Evolutionary conservation across 2,113 vertebrate genomes (phyloP), one percentile per base, ranked within the genome.

Genomic region (Atlantisia rogersi): DNA sequence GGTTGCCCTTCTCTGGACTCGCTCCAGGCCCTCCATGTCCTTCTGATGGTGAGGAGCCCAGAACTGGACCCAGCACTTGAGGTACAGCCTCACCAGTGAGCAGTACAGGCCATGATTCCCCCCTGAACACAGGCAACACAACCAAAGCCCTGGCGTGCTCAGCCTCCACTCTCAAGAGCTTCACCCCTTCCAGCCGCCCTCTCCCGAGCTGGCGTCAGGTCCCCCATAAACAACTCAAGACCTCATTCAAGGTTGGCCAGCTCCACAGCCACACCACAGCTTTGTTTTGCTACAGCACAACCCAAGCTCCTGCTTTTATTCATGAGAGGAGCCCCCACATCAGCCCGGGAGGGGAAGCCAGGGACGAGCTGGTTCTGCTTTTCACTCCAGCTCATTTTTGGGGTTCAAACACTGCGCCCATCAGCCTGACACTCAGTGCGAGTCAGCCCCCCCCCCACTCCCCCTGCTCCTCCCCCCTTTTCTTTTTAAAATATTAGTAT

Each of bases 71-170:
- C 44, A 46, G 44, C 17, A 19, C 44, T 46, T 8, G 17, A 46
- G 44, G 8, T 46, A 17, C 17, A 19, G 44, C 44, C 44, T 46
- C 44, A 7, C 44, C 44, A 46, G 17, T 46, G 44, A 17, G 17
- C 44, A 46, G 44, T 19, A 8, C 44, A 46, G 44, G 44, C 8
- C 42, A 42, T 42, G 44, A 46, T 46, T 48, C 48, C 48, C 21
- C 53, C 62, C 65, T n/a, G 12, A n/a, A 4, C 35, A 1, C 60
- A 7, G 0, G 0, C 67, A 12, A 1, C 0, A 2, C 40, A 15
- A 5, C 25, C 19, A 1, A 29, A 52, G 50, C 6, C 48, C 82
- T 40, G 7, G 84, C 7, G 2, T 11, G 28, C 59, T 24, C 53
- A 58, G 46, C 37, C 40, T 60, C 71, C 0, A 3, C 92, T 59